Evolutionary conservation across 1,140 invertebrate genomes (phyloP), one percentile per base, ranked within the genome.

Genomic region (Propsilocerus akamusi): DNA sequence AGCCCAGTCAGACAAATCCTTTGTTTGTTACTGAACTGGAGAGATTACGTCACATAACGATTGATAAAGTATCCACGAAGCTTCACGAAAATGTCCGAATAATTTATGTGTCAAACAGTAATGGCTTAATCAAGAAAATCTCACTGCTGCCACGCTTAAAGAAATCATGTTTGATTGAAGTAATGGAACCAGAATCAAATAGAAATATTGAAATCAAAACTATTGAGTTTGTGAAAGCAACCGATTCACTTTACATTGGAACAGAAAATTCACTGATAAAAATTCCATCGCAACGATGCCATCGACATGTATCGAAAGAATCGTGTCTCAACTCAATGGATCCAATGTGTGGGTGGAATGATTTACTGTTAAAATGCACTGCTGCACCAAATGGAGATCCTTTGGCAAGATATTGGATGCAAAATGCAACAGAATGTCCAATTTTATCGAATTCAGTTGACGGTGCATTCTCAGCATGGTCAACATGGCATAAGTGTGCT

Each of bases 261-360:
- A 88, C 80, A 30, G 71, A 81, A 34, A 63, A 69, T 8, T 74
- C 75, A 14, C 64, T 95, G 0, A 61, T 88, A 0, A 73, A 82
- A 28, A 72, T 94, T 26, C 75, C 82, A 1, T 75, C 84, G 0
- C 74, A 82, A 46, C 81, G 87, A 47, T 96, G 91, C 60, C 67
- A 68, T 22, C 72, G 86, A 3, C 82, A 89, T 64, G 69, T 68
- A 14, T 78, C 71, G 1, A 73, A 76, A 28, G 66, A 75, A 3
- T 73, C 80, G 2, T 96, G 92, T 63, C 57, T 90, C 17, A 80
- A 81, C 56, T 81, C 89, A 0, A 82, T 82, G 68, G 92, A 96
- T 66, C 92, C 92, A 0, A 90, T 95, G 62, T 96, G 92, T 65
- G 92, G 88, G 0, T 96, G 91, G 91, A 81, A 94, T 63, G 78